Base-by-base conservation (phyloP, 2,888 invertebrate species). In the Allolobophora icterica region DNA sequence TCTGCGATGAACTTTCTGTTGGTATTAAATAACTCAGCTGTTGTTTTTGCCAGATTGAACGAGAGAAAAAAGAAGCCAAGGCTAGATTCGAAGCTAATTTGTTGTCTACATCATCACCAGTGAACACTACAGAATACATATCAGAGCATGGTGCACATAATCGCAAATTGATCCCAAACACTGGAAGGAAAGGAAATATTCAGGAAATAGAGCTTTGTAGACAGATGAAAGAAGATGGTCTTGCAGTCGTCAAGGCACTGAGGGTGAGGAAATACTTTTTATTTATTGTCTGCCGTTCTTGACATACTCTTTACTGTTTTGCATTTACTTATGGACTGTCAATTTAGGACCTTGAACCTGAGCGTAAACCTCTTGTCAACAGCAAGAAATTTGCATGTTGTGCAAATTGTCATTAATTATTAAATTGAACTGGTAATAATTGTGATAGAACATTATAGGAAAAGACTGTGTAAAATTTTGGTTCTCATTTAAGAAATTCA, bases 31-130 rank as follows among this genome's bases (percentile, higher is more conserved):
- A 13, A 58, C 58, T 58, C 58, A 17, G n/a, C 11, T 71, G 11
- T 71, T 71, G 30, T 71, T 71, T 71, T 71, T 71, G 71, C 17
- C n/a, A 71, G 71, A 71, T 71, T n/a, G 71, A 71, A 71, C 71
- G n/a, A 71, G 71, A 71, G n/a, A 71, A 71, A n/a, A 71, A 71
- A n/a, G 71, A 71, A n/a, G 71, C 71, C 71, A 71, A 71, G 30
- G 71, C 71, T 5, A 71, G n/a, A 71, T 71, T 71, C n/a, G 71
- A 71, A n/a, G 71, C 52, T 52, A 24, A 71, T 71, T n/a, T 52
- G 21, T 52, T 52, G 45, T 45, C 45, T 2, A 11, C 13, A 45
- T 45, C 45, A 45, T 45, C 45, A 45, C 45, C 45, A 45, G 19
- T 45, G 52, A 52, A 52, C 17, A 52, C 52, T 4, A 24, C 52